phyloP scores from a whole-genome alignment of 2,797 vertebrate species.

The Cygnus olor region DNA sequence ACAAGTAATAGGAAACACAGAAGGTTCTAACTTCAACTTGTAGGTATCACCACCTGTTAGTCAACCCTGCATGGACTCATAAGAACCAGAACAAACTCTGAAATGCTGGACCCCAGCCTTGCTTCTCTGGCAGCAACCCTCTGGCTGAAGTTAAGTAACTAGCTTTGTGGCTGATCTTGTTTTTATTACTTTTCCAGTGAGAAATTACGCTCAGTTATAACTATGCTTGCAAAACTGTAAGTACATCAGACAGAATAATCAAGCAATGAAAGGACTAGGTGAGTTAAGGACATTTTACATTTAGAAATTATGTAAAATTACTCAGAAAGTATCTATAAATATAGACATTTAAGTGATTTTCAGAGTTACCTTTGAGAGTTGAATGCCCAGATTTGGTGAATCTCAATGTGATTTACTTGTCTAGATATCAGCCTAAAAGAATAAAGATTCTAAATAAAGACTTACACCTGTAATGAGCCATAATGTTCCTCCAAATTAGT shows the following conservation, averaged over 20 bases:
- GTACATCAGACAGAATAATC: not conserved
- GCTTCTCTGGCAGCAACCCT: not conserved
- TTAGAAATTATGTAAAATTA: not conserved
- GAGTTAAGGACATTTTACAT: not conserved
- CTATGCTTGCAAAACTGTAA: not conserved
- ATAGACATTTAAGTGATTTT: not conserved
- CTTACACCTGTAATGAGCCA: not conserved
- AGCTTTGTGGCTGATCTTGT: not conserved
- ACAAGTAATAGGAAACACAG: not conserved
- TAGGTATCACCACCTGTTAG: not conserved
- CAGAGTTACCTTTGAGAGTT: not conserved
- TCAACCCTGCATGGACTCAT: not conserved
- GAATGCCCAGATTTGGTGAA: not conserved
- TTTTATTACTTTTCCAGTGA: not conserved
- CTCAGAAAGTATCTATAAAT: not conserved
- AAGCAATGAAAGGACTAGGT: not conserved
- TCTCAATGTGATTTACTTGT: not conserved
- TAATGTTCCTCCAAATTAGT: not conserved
- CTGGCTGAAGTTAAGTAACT: not conserved
- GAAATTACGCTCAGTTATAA: not conserved
- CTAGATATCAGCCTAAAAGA: not conserved
- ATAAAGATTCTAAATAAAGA: not conserved
- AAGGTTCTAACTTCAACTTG: not conserved
- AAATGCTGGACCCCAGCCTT: not conserved
- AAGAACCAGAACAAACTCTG: not conserved